Evolutionary conservation across 2,113 vertebrate species (phyloP).

Genomic region (Plecturocebus donacophilus): DNA sequence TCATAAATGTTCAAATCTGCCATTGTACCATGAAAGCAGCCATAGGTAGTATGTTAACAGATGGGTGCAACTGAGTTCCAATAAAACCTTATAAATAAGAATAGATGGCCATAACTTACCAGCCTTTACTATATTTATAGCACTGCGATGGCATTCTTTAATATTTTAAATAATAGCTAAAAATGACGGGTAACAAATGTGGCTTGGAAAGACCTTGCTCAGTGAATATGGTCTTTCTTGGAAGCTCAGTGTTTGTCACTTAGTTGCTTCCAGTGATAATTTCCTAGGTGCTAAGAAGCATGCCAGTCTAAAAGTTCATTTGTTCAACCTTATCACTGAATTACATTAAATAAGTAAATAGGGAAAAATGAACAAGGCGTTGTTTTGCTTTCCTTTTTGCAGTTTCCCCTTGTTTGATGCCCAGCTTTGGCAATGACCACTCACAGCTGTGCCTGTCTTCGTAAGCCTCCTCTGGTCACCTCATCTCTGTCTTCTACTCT

Average conservation of each 20-base stretch:
- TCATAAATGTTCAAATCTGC: neutral
- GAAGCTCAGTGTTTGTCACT: neutral
- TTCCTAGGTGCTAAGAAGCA: neutral
- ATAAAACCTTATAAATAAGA: constrained; percentile 41
- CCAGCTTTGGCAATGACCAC: neutral
- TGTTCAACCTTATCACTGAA: neutral
- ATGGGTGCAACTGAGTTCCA: neutral
- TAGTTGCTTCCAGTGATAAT: neutral
- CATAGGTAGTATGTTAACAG: neutral
- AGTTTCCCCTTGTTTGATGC: neutral
- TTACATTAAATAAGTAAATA: neutral
- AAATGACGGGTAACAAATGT: neutral
- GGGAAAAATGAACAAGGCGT: neutral
- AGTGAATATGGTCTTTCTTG: neutral
- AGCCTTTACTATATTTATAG: neutral
- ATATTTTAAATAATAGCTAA: neutral
- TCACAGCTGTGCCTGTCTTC: neutral
- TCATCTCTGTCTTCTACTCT: neutral
- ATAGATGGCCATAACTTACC: neutral
- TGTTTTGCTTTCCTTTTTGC: neutral
- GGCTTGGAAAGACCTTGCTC: constrained; percentile 27
- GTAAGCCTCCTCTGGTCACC: neutral
- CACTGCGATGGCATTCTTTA: neutral
- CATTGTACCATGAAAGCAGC: neutral
- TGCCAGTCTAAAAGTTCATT: neutral